These are phyloP conservation scores for Condylostylus longicornis DNA, from an alignment of 1,140 invertebrate species.

Conservation along the genomic window DNA sequence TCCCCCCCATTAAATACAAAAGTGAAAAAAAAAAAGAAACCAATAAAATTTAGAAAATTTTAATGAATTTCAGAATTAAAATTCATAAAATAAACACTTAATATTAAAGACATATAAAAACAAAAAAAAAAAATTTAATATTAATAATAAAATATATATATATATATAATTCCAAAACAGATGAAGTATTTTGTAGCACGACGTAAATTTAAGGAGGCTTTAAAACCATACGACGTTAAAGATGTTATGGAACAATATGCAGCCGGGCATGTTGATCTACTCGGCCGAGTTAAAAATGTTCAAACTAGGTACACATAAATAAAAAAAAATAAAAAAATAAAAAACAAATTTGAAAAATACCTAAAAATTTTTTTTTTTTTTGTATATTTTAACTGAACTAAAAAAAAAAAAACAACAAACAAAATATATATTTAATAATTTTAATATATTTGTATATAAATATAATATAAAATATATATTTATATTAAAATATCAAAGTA, in stretches of 20 bases:
- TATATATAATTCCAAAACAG: slow-evolving; percentile 35
- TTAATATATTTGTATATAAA: too few species aligned
- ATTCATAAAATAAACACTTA: too few species aligned
- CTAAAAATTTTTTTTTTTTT: background rate
- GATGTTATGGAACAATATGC: slow-evolving; percentile 95
- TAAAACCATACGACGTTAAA: slow-evolving; percentile 93
- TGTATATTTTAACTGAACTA: background rate
- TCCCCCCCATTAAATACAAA: too few species aligned
- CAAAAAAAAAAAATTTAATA: slow-evolving; percentile 2
- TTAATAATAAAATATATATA: slow-evolving; percentile 4
- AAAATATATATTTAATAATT: too few species aligned
- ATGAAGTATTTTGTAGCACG: slow-evolving; percentile 89
- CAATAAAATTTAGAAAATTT: too few species aligned
- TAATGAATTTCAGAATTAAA: too few species aligned
- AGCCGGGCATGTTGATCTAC: slow-evolving; percentile 78
- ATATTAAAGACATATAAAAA: background rate
- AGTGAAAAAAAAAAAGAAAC: too few species aligned
- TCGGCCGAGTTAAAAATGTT: slow-evolving; percentile 77
- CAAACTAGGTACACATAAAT: slow-evolving; percentile 55
- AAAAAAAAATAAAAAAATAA: background rate
- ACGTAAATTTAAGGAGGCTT: slow-evolving; percentile 86
- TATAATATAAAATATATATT: too few species aligned
- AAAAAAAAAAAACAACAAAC: background rate
- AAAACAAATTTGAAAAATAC: background rate
- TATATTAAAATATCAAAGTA: too few species aligned